Percentiles rank a stretch among this genome's conserved stretches.
These are phyloP conservation scores for Cherax destructor DNA, from an alignment of 1,140 invertebrate species.

Conservation along the genomic window DNA sequence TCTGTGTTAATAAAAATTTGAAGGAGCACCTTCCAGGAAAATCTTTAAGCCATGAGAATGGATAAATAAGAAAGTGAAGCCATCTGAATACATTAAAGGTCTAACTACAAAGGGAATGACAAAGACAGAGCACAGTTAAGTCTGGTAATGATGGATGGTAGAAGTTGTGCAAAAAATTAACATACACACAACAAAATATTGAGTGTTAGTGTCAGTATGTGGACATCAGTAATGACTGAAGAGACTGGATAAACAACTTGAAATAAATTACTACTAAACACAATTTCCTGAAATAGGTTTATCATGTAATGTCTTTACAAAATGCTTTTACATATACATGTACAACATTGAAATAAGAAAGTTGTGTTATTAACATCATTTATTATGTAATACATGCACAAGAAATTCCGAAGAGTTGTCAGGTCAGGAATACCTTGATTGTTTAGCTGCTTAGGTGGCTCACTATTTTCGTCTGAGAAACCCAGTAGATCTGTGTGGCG, in stretches of 20 bases:
- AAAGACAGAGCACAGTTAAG: neutral
- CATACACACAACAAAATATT: neutral
- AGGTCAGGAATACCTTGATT: conserved; percentile 44
- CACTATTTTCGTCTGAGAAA: conserved; percentile 40
- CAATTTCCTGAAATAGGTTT: too few species aligned
- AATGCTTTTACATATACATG: too few species aligned
- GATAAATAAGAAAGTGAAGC: neutral
- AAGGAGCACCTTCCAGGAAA: neutral
- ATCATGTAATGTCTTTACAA: too few species aligned
- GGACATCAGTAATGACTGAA: neutral
- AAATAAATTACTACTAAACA: too few species aligned
- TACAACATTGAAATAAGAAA: neutral
- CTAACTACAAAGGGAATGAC: neutral
- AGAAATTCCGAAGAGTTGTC: neutral
- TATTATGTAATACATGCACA: neutral
- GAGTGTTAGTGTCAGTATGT: neutral
- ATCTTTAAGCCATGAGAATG: neutral
- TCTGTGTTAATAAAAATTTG: neutral
- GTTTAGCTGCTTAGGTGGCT: conserved; percentile 34
- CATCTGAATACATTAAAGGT: neutral
- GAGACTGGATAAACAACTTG: too few species aligned
- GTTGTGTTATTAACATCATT: neutral
- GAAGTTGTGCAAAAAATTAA: too few species aligned
- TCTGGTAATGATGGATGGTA: neutral
- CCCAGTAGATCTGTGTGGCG: conserved; percentile 47